phyloP scores from a whole-genome alignment of 2,797 vertebrate species.

The Etheostoma perlongum region DNA sequence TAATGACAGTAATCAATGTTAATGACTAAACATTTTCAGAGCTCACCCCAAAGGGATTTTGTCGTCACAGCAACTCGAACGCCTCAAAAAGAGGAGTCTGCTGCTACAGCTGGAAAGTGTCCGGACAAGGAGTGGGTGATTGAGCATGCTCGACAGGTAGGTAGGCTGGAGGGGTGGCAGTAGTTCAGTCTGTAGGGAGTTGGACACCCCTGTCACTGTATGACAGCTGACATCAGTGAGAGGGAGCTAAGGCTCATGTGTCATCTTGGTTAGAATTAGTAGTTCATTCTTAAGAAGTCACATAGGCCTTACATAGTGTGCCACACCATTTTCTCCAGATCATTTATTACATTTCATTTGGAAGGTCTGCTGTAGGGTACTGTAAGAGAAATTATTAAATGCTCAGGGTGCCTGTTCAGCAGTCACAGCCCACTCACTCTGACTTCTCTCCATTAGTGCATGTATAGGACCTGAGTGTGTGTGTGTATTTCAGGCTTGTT shows the following conservation, averaged over 20 bases:
- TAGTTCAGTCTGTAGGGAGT: no score
- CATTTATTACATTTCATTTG: not conserved
- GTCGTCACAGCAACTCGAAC: conserved; percentile 89
- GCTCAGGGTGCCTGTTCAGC: no score
- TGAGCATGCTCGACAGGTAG: conserved; percentile 93
- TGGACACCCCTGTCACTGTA: conserved; percentile 83
- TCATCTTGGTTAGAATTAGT: not conserved
- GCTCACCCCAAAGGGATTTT: conserved; percentile 89
- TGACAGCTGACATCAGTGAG: not conserved
- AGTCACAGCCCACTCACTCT: no score
- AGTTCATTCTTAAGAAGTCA: no score
- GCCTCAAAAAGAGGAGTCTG: conserved; percentile 81
- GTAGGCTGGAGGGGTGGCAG: not conserved
- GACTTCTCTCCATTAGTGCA: no score
- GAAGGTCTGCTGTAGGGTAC: not conserved
- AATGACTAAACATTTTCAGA: conserved; percentile 79
- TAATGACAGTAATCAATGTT: conserved; percentile 9
- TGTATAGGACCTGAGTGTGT: no score
- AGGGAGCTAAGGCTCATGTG: not conserved
- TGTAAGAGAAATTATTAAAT: no score
- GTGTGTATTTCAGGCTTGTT: no score
- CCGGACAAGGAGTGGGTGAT: conserved; percentile 89
- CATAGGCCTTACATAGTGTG: no score
- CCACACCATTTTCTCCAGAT: no score
- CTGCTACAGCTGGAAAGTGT: conserved; percentile 40